Conservation (phyloP, 1,140 invertebrate species). For the Drosophila subobscura region DNA sequence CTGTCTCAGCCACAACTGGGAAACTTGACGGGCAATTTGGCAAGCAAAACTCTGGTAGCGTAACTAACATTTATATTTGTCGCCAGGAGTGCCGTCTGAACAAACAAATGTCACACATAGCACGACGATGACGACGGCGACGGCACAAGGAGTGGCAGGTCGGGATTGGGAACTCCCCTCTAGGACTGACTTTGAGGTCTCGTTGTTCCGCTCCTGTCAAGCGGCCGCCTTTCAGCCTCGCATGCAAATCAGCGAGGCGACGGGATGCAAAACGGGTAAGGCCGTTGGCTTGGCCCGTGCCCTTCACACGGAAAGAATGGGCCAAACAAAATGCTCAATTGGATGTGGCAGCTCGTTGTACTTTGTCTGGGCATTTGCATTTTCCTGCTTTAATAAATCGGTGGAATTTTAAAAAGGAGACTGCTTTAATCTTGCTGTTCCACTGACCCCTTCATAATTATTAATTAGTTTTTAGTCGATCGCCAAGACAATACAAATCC, state of each 20-base stretch:
- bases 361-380: background rate
- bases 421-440: no score
- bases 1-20: constrained; percentile 11
- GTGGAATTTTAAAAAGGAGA: no score
- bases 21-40: constrained; percentile 66
- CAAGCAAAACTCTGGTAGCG: constrained; percentile 59
- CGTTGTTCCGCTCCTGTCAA: constrained; percentile 20
- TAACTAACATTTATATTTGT: constrained; percentile 69
- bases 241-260: constrained; percentile 62
- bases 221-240: constrained; percentile 33
- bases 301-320: constrained; percentile 33
- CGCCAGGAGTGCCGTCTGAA: constrained; percentile 64
- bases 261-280: constrained; percentile 22
- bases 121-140: constrained; percentile 39
- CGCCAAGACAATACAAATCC: background rate
- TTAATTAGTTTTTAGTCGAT: background rate
- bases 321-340: constrained; percentile 59
- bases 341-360: constrained; percentile 31
- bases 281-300: constrained; percentile 20
- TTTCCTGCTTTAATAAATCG: no score
- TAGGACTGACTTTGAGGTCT: constrained; percentile 51
- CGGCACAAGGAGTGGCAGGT: constrained; percentile 4
- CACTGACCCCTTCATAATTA: background rate
- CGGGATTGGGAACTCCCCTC: constrained; percentile 11
- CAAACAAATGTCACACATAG: constrained; percentile 67